Evolutionary conservation across 2,888 invertebrate genomes (phyloP).

Genomic region (Ophion slaviceki): DNA sequence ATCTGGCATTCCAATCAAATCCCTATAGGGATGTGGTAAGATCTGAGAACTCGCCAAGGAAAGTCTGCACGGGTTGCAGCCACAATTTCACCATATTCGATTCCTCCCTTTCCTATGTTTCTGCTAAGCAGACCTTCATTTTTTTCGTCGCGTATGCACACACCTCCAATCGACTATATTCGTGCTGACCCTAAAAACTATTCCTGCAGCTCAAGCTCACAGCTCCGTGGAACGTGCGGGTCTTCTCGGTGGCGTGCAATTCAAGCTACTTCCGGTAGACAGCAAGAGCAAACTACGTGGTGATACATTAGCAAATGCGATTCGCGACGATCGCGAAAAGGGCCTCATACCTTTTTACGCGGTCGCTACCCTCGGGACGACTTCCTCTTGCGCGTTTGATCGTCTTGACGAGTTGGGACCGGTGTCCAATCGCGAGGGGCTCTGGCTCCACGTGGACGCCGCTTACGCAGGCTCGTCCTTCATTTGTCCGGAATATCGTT

Average conservation of each 20-base stretch:
- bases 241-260: constrained; percentile 93
- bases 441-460: constrained; percentile 98
- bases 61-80: no score
- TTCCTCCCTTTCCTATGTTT: no score
- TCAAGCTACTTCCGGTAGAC: constrained; percentile 90
- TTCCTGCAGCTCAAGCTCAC: constrained; percentile 91
- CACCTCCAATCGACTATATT: no score
- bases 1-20: no score
- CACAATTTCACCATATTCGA: no score
- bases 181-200: neutral
- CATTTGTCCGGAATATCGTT: constrained; percentile 98
- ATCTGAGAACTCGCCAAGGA: no score
- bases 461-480: constrained; percentile 98
- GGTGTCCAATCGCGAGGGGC: constrained; percentile 90
- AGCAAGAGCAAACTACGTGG: constrained; percentile 90
- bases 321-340: constrained; percentile 92
- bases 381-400: constrained; percentile 98
- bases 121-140: no score
- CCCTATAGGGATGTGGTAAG: no score
- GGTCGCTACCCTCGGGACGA: constrained; percentile 96
- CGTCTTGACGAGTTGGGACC: constrained; percentile 94
- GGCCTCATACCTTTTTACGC: constrained; percentile 98
- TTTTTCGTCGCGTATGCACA: no score
- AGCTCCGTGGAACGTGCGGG: constrained; percentile 97
- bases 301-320: constrained; percentile 90